Evolutionary conservation across 2,113 vertebrate species (phyloP).

Genomic region (Ochotona princeps): DNA sequence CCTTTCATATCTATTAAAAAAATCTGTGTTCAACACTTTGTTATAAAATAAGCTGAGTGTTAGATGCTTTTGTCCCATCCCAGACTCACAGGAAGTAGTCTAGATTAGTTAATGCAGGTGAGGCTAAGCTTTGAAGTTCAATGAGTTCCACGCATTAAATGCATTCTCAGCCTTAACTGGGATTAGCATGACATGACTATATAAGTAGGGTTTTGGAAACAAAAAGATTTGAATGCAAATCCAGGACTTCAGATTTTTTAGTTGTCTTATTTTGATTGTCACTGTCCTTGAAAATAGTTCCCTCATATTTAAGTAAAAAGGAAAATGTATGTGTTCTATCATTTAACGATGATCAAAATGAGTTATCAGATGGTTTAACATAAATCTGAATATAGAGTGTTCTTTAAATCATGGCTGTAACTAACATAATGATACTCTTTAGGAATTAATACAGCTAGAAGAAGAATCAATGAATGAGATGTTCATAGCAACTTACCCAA

Average conservation of each 20-base stretch:
- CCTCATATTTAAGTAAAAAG: background rate
- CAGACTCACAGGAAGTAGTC: too few species aligned
- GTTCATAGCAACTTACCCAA: constrained; percentile 87
- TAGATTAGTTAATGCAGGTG: too few species aligned
- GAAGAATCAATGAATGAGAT: background rate
- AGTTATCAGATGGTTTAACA: background rate
- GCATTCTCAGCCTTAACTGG: too few species aligned
- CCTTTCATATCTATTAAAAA: too few species aligned
- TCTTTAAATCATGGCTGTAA: background rate
- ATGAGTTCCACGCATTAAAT: too few species aligned
- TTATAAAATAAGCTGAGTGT: too few species aligned
- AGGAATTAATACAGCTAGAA: background rate
- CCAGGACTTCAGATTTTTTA: background rate
- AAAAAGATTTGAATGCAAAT: background rate
- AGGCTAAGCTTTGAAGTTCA: too few species aligned
- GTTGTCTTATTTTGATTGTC: background rate
- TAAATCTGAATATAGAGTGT: background rate
- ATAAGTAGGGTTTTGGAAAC: background rate
- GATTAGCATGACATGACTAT: too few species aligned
- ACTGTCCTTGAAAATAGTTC: background rate
- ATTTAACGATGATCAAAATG: background rate
- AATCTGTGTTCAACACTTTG: too few species aligned
- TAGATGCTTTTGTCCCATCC: too few species aligned
- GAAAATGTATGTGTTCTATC: background rate
- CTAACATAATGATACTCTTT: background rate